Conservation (phyloP, 1,140 invertebrate species). For the Cherax quadricarinatus region DNA sequence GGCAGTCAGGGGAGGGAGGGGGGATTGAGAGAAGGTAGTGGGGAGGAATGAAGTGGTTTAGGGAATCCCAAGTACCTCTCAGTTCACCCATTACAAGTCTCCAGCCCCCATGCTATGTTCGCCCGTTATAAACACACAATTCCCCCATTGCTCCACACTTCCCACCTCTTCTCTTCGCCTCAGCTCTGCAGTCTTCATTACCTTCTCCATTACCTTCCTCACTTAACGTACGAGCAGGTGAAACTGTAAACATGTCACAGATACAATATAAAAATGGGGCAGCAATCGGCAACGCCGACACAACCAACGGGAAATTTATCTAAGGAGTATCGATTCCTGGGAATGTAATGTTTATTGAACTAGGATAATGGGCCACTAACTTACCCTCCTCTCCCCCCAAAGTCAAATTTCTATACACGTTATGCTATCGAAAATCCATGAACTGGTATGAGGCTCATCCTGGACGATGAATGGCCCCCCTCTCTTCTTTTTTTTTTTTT, state of each 20-base stretch:
- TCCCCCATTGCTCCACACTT: background rate
- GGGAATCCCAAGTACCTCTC: background rate
- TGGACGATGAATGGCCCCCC: background rate
- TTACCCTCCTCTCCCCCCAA: conserved; percentile 41
- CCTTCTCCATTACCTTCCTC: background rate
- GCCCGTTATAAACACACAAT: background rate
- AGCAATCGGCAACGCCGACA: conserved; percentile 3
- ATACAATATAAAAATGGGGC: conserved; percentile 33
- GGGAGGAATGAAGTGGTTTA: no score
- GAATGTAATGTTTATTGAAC: conserved; percentile 60
- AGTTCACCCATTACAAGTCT: background rate
- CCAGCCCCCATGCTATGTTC: background rate
- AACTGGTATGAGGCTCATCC: background rate
- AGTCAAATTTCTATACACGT: conserved; percentile 61
- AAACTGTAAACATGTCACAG: conserved; percentile 22
- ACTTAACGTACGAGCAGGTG: background rate
- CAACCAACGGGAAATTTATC: conserved; percentile 8
- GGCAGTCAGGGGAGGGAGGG: no score
- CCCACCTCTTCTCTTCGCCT: background rate
- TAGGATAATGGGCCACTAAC: conserved; percentile 46
- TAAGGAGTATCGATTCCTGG: conserved; percentile 17
- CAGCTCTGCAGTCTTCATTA: background rate
- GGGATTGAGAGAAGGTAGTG: background rate
- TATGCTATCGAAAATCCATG: conserved; percentile 58
- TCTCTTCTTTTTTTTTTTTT: conserved; percentile 36